phyloP scores from a whole-genome alignment of 2,113 vertebrate species.

The Solenodon paradoxus region DNA sequence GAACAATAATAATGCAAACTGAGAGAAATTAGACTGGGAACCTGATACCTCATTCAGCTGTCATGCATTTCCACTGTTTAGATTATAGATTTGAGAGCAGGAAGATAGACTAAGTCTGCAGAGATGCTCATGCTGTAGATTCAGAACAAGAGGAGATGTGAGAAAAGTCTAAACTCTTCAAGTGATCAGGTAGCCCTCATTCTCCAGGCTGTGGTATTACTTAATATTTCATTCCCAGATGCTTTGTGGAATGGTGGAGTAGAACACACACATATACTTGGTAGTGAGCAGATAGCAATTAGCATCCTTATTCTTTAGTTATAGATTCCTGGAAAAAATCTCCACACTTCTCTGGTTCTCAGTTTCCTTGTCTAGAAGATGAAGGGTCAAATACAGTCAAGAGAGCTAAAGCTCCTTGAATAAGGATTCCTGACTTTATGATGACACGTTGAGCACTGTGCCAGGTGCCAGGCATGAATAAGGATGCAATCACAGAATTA shows the following conservation, averaged over 20 bases:
- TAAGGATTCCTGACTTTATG: neutral
- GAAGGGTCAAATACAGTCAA: neutral
- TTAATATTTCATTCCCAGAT: neutral
- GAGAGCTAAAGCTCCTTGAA: neutral
- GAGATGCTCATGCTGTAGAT: neutral
- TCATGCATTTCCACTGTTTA: fast-evolving
- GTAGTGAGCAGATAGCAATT: neutral
- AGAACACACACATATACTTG: neutral
- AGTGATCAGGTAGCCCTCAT: neutral
- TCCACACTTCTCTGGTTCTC: neutral
- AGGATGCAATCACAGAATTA: no score
- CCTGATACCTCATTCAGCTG: neutral
- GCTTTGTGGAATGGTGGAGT: no score
- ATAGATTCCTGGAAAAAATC: neutral
- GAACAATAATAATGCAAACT: neutral
- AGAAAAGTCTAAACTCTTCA: fast-evolving
- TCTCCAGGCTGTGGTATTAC: neutral
- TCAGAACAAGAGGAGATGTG: neutral
- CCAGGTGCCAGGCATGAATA: no score
- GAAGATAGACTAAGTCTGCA: neutral
- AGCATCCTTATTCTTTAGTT: neutral
- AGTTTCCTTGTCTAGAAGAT: neutral
- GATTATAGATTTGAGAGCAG: neutral
- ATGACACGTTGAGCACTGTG: neutral
- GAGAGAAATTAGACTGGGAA: neutral